A percentile compares a stretch with the other conserved stretches of the same genome.
Conservation (phyloP, 2,888 invertebrate genomes). For the Tetramorium bicarinatum region DNA sequence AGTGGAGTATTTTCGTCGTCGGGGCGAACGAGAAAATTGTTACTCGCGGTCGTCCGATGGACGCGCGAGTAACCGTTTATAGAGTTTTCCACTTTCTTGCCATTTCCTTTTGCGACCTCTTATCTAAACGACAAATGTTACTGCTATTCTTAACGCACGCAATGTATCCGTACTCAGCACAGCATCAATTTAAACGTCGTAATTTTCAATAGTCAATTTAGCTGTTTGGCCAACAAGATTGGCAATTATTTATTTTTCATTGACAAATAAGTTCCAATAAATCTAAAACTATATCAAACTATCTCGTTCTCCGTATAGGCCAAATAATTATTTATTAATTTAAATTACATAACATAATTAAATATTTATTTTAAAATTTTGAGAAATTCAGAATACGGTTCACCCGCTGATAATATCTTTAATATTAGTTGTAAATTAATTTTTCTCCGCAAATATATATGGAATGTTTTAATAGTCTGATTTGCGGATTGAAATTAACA, state of each 20-base stretch:
- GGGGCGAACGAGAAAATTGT: constrained; percentile 37
- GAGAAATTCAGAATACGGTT: background rate
- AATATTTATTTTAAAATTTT: background rate
- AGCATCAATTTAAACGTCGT: background rate
- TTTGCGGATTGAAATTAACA: background rate
- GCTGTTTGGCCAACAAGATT: background rate
- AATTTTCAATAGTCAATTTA: background rate
- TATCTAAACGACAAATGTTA: constrained; percentile 17
- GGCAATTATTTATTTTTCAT: background rate
- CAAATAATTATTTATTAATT: background rate
- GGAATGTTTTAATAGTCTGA: background rate
- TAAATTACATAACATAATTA: background rate
- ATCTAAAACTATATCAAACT: background rate
- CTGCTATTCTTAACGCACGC: constrained; percentile 1
- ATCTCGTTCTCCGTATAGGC: background rate
- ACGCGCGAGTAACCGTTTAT: constrained; percentile 27
- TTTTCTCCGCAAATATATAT: background rate
- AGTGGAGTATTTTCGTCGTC: constrained; percentile 10
- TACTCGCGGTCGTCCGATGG: constrained; percentile 19
- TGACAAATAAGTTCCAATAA: background rate
- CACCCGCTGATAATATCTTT: background rate
- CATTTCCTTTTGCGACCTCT: constrained; percentile 17
- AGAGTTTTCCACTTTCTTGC: constrained; percentile 24
- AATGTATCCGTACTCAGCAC: background rate
- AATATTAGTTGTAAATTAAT: background rate